Percentiles rank a stretch among this genome's conserved stretches.
These are phyloP conservation scores for Hesperophylax magnus DNA, from an alignment of 1,140 invertebrate species.

Conservation along the genomic window DNA sequence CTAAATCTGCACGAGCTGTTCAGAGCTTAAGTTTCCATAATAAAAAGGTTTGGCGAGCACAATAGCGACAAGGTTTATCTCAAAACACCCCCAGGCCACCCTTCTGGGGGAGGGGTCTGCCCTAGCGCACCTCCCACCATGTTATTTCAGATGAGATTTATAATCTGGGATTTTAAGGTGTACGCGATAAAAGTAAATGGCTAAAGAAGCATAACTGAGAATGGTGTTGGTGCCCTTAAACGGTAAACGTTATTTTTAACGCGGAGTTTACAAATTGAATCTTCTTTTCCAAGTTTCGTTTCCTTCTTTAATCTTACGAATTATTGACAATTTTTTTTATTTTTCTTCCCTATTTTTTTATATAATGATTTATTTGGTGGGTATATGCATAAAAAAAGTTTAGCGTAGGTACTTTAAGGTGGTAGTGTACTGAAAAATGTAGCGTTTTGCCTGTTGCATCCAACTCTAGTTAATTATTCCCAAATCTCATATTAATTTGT, in stretches of 20 bases:
- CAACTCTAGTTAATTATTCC: no score
- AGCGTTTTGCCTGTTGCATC: no score
- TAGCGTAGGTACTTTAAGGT: no score
- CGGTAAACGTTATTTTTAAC: neutral
- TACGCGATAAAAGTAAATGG: constrained; percentile 55
- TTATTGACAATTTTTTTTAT: no score
- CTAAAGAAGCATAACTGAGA: constrained; percentile 23
- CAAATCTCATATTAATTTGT: no score
- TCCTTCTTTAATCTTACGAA: no score
- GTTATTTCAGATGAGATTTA: constrained; percentile 58
- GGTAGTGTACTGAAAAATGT: no score
- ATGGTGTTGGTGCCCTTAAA: constrained; percentile 16
- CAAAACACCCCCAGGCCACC: constrained; percentile 47
- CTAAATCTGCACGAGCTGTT: constrained; percentile 54
- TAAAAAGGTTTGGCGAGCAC: constrained; percentile 54
- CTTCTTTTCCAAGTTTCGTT: no score
- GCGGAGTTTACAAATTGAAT: no score
- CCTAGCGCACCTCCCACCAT: constrained; percentile 45
- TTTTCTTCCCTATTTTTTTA: no score
- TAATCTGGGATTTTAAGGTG: constrained; percentile 58
- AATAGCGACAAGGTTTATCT: constrained; percentile 57
- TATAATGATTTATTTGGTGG: no score
- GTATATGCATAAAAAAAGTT: no score
- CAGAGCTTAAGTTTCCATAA: constrained; percentile 57
- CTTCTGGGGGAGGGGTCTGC: neutral